Evolutionary conservation across 2,888 invertebrate genomes (phyloP).

Genomic region (Pedicia rivosa): DNA sequence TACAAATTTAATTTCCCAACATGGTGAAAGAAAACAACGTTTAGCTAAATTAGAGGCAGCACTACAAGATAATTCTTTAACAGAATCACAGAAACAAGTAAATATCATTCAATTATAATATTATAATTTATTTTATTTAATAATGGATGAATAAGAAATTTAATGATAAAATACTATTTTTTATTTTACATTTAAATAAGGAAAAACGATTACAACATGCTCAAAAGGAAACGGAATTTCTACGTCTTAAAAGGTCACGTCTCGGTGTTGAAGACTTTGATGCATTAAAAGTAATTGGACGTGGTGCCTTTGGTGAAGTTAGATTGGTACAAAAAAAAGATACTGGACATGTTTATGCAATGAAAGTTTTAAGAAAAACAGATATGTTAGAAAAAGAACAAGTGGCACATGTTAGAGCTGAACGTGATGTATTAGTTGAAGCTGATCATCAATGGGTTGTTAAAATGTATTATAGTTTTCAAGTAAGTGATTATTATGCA

Average conservation of each 20-base stretch:
- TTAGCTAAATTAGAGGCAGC: conserved; percentile 90
- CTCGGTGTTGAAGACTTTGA: conserved; percentile 98
- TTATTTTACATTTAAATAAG: not conserved
- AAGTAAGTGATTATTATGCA: conserved; percentile 26
- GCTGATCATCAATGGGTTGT: conserved; percentile 99
- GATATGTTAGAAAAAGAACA: conserved; percentile 99
- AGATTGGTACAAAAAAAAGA: conserved; percentile 98
- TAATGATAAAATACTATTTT: not conserved
- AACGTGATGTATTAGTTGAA: conserved; percentile 94
- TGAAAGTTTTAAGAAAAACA: conserved; percentile 97
- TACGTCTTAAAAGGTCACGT: conserved; percentile 86
- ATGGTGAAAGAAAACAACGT: conserved; percentile 92
- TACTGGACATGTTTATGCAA: conserved; percentile 98
- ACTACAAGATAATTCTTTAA: conserved; percentile 86
- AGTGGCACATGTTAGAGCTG: conserved; percentile 92
- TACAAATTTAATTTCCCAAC: conserved; percentile 93
- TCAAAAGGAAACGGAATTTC: conserved; percentile 96
- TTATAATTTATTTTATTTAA: too few relatives aligned
- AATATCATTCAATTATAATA: too few relatives aligned
- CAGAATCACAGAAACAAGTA: conserved; percentile 83
- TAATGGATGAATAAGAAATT: not conserved
- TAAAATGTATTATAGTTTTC: conserved; percentile 99
- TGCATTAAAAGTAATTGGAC: conserved; percentile 90
- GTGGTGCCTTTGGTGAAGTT: conserved; percentile 88
- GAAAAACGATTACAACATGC: conserved; percentile 75